Percentiles rank a stretch among this genome's conserved stretches.
These are phyloP conservation scores for Laothoe populi DNA, from an alignment of 2,888 invertebrate species.

Conservation along the genomic window DNA sequence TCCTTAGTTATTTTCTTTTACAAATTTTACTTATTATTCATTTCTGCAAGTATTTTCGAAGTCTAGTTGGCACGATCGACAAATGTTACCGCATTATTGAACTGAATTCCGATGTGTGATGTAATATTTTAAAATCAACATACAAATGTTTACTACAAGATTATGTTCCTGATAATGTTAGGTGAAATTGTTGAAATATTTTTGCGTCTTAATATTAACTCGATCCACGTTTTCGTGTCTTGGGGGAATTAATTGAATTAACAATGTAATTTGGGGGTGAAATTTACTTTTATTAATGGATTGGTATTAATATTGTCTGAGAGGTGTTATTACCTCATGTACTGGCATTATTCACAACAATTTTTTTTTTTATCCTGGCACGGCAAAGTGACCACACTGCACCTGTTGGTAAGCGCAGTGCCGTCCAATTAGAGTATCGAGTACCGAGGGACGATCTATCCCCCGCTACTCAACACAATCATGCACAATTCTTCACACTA, in stretches of 20 bases:
- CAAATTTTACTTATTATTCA: neutral
- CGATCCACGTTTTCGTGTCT: slow-evolving; percentile 1
- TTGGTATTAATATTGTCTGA: neutral
- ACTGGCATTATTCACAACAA: no score
- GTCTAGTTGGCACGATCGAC: neutral
- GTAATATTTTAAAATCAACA: neutral
- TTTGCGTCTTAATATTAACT: no score
- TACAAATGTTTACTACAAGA: slow-evolving; percentile 1
- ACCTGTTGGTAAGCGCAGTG: no score
- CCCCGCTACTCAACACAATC: no score
- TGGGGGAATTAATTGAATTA: neutral
- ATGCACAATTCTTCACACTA: no score
- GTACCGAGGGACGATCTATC: no score
- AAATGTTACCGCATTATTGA: slow-evolving; percentile 15
- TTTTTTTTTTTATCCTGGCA: no score
- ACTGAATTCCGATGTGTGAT: neutral
- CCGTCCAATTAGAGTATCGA: no score
- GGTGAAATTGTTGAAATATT: no score
- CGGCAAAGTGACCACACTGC: no score
- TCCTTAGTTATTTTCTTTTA: neutral
- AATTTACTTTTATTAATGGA: neutral
- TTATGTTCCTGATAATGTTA: neutral
- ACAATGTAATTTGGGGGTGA: neutral
- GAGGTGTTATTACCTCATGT: neutral
- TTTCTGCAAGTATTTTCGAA: neutral